Conservation (phyloP, 2,113 vertebrate genomes). For the Anser cygnoides region DNA sequence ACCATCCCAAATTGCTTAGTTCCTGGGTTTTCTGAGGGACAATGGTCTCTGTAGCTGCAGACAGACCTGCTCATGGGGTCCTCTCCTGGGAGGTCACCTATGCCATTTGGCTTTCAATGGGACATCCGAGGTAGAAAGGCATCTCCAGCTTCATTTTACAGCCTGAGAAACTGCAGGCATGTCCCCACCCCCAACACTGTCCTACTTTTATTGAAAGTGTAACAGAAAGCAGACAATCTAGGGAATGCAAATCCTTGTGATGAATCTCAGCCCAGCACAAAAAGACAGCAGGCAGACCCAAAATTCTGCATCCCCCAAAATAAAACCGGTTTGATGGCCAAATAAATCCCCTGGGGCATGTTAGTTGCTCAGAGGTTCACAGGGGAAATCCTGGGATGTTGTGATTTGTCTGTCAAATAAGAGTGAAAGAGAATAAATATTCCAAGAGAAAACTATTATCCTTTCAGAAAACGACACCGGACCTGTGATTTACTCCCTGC, state of each 20-base stretch:
- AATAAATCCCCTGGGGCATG: slow-evolving; percentile 41
- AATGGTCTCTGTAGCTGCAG: fast-evolving
- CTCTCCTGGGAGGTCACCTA: background rate
- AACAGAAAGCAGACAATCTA: background rate
- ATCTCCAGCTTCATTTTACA: background rate
- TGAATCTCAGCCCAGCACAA: background rate
- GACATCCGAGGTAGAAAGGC: background rate
- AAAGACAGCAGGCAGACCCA: background rate
- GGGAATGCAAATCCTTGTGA: background rate
- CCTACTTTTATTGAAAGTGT: fast-evolving
- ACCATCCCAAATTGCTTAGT: background rate
- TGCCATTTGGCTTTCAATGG: background rate
- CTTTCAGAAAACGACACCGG: slow-evolving; percentile 47
- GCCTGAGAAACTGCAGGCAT: background rate
- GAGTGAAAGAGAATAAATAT: slow-evolving; percentile 64
- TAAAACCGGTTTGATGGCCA: background rate
- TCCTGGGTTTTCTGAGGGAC: background rate
- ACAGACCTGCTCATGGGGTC: fast-evolving
- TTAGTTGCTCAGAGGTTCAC: slow-evolving; percentile 40
- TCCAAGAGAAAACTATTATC: slow-evolving; percentile 48
- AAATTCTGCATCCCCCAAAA: background rate
- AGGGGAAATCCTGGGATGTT: background rate
- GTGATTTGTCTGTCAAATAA: slow-evolving; percentile 54
- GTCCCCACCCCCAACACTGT: background rate
- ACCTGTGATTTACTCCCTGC: slow-evolving; percentile 56